Evolutionary conservation across 1,140 invertebrate genomes (phyloP).

Genomic region (Cydia amplana): DNA sequence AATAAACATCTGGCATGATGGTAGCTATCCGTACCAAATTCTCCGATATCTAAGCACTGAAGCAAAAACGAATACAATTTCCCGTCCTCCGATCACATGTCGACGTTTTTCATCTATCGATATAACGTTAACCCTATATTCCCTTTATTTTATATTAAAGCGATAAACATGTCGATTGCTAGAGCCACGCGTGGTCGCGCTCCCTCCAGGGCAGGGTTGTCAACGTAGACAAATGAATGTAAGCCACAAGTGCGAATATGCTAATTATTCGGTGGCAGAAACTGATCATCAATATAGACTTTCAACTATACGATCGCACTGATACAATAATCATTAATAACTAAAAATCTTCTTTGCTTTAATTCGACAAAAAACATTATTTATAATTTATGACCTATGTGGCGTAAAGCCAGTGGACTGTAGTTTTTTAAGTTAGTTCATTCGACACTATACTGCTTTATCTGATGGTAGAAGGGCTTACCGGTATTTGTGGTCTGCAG

Average conservation of each 20-base stretch:
- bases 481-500: no score
- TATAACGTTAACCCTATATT: conserved; percentile 59
- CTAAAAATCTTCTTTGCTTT: no score
- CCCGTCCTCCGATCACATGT: conserved; percentile 54
- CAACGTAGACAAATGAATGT: conserved; percentile 5
- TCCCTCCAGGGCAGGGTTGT: conserved; percentile 46
- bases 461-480: no score
- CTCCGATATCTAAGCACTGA: conserved; percentile 5
- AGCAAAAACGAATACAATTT: conserved; percentile 63
- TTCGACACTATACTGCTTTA: no score
- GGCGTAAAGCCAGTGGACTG: no score
- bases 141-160: conserved; percentile 79
- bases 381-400: no score
- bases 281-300: not conserved
- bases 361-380: no score
- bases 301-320: not conserved
- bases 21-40: not conserved
- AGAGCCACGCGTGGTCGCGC: conserved; percentile 67
- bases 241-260: not conserved
- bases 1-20: no score
- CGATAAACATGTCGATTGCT: conserved; percentile 78
- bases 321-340: not conserved
- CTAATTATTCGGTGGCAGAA: not conserved
- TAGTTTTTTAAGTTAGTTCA: no score
- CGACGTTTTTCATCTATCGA: conserved; percentile 71